Conservation (phyloP, 2,888 invertebrate genomes). For the Siphlonurus alternatus region DNA sequence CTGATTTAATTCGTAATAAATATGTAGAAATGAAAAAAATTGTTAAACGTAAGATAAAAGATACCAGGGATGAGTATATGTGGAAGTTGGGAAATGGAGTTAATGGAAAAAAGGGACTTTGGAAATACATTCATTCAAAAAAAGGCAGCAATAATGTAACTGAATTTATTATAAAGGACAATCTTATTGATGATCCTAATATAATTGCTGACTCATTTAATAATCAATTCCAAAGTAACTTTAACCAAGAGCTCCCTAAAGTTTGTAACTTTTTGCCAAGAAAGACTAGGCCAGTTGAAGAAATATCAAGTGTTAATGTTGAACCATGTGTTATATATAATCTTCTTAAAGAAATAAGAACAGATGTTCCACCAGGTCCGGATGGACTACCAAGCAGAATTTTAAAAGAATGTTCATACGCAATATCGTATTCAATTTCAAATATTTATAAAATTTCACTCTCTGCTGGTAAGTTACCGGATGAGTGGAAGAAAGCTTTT, state of each 20-base stretch:
- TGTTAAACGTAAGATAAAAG: neutral
- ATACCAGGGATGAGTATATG: neutral
- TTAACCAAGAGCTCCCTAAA: neutral
- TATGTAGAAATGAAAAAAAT: neutral
- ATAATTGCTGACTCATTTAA: neutral
- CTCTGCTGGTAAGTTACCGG: slow-evolving; percentile 1
- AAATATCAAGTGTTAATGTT: too few relatives aligned
- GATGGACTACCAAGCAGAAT: neutral
- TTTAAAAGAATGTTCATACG: neutral
- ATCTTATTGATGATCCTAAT: neutral
- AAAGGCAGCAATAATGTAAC: neutral
- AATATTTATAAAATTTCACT: slow-evolving; percentile 5
- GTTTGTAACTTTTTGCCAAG: neutral
- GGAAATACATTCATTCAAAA: neutral
- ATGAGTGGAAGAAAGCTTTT: slow-evolving; percentile 4
- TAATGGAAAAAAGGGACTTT: neutral
- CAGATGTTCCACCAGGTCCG: neutral
- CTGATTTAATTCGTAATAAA: neutral
- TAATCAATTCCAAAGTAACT: neutral
- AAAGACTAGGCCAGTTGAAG: neutral
- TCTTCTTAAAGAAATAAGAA: neutral
- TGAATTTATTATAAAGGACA: neutral
- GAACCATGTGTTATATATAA: too few relatives aligned
- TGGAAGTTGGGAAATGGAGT: neutral
- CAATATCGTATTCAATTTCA: neutral